Evolutionary conservation across 1,140 invertebrate genomes (phyloP), one percentile per base, ranked within the genome.

Genomic region (honey bee (Apis mellifera)): DNA sequence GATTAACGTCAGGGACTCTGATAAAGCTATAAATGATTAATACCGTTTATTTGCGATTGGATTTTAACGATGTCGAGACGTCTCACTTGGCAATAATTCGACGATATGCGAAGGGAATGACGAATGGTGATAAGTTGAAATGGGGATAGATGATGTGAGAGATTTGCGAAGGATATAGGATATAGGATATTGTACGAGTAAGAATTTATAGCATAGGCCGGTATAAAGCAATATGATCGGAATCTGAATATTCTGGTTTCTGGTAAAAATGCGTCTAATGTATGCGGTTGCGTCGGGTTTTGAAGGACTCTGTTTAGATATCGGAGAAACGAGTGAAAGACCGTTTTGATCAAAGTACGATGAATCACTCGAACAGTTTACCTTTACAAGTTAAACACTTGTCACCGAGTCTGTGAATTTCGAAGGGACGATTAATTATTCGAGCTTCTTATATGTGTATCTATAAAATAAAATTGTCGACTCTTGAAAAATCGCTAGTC

Each of bases 231-330:
- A 48, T n/a, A 42, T 1, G 55, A 74, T 74, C 21, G 69, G 69
- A 71, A 71, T 71, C 50, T 13, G 69, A 71, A 54, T 71, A 71
- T 71, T 71, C 50, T 71, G 69, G 69, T 52, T 71, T 54, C 69
- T 26, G 17, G 23, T 54, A 54, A 71, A 71, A 71, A 54, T 71
- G 9, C 9, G 8, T 50, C 23, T 52, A 69, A 69, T 52, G n/a
- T 69, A 69, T 69, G 66, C 66, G 66, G 48, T 69, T 52, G 48
- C 13, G 48, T 54, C 5, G 23, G 48, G n/a, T 26, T 54, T 71
- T 54, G 50, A 71, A 71, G 48, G 50, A 54, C 50, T 54, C 9
- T 52, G 19, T 23, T 15, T n/a, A 19, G n/a, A 52, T 21, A 52
- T 11, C 9, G 48, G 2, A 69, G 17, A 17, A 26, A 71, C 7